Percentiles rank a stretch among this genome's conserved stretches.
phyloP scores from a whole-genome alignment of 2,888 invertebrate species.

The Dolomedes plantarius region DNA sequence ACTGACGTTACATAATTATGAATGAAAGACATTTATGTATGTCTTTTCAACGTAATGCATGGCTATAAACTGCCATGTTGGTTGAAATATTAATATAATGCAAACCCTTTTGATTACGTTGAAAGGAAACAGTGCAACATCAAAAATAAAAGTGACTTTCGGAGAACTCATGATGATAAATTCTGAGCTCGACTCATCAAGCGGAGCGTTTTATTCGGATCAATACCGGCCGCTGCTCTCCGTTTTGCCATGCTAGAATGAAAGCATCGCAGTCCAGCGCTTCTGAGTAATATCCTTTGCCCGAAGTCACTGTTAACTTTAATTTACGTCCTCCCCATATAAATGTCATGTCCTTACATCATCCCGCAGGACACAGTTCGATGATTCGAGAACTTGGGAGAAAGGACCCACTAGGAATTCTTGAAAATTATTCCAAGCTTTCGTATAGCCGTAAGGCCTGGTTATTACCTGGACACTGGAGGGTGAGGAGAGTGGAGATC shows the following conservation, averaged over 20 bases:
- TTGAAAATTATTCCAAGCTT: slow-evolving; percentile 21
- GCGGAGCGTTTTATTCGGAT: slow-evolving; percentile 22
- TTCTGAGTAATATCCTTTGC: slow-evolving; percentile 40
- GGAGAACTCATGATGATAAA: slow-evolving; percentile 24
- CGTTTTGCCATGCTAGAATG: slow-evolving; percentile 8
- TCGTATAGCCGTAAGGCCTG: not conserved
- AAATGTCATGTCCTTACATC: slow-evolving; percentile 54
- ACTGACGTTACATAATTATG: too few species aligned
- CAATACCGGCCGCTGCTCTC: slow-evolving; percentile 30
- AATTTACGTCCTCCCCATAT: slow-evolving; percentile 50
- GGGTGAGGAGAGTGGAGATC: not conserved
- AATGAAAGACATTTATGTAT: too few species aligned
- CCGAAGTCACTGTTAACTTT: slow-evolving; percentile 43
- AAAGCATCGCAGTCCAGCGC: slow-evolving; percentile 19
- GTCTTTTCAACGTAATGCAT: too few species aligned
- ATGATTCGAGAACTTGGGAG: not conserved
- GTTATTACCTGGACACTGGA: not conserved
- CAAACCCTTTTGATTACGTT: too few species aligned
- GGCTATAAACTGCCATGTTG: too few species aligned
- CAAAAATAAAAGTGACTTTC: too few species aligned
- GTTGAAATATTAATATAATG: too few species aligned
- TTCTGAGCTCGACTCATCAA: slow-evolving; percentile 21
- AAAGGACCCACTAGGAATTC: slow-evolving; percentile 25
- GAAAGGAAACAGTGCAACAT: not conserved
- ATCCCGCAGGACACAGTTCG: slow-evolving; percentile 26